Percentiles rank a stretch among this genome's conserved stretches.
Conservation (phyloP, 2,888 invertebrate genomes). For the Caenorhabditis uteleia region DNA sequence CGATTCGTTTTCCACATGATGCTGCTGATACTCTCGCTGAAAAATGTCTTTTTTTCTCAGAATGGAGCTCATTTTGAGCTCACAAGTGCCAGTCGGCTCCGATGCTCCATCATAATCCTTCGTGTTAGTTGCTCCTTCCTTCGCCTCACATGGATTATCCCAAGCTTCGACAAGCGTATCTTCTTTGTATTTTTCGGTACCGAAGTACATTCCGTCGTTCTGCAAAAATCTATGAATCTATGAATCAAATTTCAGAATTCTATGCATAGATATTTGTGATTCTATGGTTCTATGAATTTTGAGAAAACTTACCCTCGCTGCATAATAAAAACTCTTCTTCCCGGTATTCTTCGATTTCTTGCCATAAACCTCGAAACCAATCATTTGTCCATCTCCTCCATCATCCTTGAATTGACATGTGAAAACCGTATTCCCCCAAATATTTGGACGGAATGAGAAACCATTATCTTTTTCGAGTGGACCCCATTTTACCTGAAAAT, state of each 20-base stretch:
- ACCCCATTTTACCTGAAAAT: constrained; percentile 16
- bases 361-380: constrained; percentile 39
- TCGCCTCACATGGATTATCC: constrained; percentile 14
- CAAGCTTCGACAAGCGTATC: constrained; percentile 7
- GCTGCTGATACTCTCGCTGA: constrained; percentile 18
- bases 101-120: constrained; percentile 2
- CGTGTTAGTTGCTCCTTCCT: background rate
- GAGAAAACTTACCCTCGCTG: background rate
- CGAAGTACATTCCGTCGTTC: constrained; percentile 42
- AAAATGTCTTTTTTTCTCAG: background rate
- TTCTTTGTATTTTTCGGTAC: constrained; percentile 21
- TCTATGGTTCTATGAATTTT: too few species aligned
- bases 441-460: constrained; percentile 16
- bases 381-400: constrained; percentile 14
- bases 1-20: constrained; percentile 42
- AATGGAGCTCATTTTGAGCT: background rate
- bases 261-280: too few species aligned
- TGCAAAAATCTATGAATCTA: background rate
- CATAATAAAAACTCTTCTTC: constrained; percentile 23
- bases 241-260: background rate
- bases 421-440: constrained; percentile 15
- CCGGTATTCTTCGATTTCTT: constrained; percentile 27
- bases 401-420: constrained; percentile 20
- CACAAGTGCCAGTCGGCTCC: constrained; percentile 15
- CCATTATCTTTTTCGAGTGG: constrained; percentile 15